A percentile compares a stretch with the other conserved stretches of the same genome.
Conservation (phyloP, 2,113 vertebrate species). For the Clarias batrachus region DNA sequence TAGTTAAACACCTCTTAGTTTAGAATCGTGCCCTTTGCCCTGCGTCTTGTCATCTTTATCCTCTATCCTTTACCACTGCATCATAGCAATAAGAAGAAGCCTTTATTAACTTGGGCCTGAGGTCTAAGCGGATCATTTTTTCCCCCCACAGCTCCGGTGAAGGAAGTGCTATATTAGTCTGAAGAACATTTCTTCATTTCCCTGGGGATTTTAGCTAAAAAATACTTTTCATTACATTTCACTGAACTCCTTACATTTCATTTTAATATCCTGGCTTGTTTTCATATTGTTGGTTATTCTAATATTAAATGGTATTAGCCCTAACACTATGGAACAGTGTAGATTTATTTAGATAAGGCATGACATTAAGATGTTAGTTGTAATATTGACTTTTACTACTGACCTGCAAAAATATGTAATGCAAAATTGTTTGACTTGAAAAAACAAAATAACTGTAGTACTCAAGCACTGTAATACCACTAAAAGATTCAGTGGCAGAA, state of each 20-base stretch:
- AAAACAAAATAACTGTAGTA: background rate
- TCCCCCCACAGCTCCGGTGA: background rate
- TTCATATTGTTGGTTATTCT: background rate
- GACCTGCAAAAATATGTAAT: background rate
- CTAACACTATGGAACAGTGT: background rate
- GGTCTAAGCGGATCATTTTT: background rate
- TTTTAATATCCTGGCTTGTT: background rate
- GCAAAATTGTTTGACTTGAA: background rate
- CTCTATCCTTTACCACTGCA: slow-evolving; percentile 14
- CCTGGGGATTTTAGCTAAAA: background rate
- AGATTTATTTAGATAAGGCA: background rate
- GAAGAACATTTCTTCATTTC: background rate
- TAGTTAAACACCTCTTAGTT: slow-evolving; percentile 8
- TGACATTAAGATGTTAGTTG: background rate
- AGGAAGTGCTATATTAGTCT: background rate
- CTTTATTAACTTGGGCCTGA: slow-evolving; percentile 8
- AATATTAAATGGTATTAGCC: background rate
- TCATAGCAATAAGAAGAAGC: slow-evolving; percentile 5
- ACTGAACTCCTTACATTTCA: background rate
- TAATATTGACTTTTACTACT: background rate
- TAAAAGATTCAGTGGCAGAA: too few relatives aligned
- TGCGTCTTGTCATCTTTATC: background rate
- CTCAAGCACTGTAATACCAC: too few relatives aligned
- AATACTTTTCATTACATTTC: background rate
- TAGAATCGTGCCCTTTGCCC: slow-evolving; percentile 9